A percentile compares a stretch with the other conserved stretches of the same genome.
phyloP scores from a whole-genome alignment of 2,888 invertebrate species.

The Ennomos quercinarius region DNA sequence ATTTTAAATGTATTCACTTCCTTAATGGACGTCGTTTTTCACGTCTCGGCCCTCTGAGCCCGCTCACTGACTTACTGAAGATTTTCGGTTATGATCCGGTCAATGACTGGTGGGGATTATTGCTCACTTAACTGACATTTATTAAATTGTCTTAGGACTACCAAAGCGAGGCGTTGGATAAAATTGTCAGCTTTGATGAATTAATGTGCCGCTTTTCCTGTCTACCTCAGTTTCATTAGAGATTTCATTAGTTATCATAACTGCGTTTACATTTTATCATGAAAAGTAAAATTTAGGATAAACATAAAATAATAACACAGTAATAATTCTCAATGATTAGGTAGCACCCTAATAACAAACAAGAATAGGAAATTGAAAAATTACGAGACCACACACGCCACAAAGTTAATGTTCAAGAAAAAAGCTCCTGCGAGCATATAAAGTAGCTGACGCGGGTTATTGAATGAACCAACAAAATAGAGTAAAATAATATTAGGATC shows the following conservation, averaged over 20 bases:
- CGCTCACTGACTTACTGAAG: constrained; percentile 78
- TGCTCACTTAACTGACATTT: constrained; percentile 70
- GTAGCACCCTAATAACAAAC: background rate
- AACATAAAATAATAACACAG: background rate
- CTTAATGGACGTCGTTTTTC: constrained; percentile 85
- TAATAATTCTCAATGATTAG: no score
- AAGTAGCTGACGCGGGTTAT: constrained; percentile 62
- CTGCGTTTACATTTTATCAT: constrained; percentile 6
- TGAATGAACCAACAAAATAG: constrained; percentile 69
- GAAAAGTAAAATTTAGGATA: background rate
- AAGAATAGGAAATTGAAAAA: constrained; percentile 28
- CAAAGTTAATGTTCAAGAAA: constrained; percentile 41
- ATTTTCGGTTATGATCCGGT: constrained; percentile 84
- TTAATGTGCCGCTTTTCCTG: constrained; percentile 47
- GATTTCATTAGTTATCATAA: constrained; percentile 32
- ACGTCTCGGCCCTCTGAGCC: constrained; percentile 69
- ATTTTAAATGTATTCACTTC: constrained; percentile 86
- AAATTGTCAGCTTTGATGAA: constrained; percentile 52
- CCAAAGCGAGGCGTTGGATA: constrained; percentile 48
- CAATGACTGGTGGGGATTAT: constrained; percentile 79
- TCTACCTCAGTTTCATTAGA: constrained; percentile 37
- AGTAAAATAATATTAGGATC: constrained; percentile 71
- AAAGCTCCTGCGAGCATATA: constrained; percentile 44
- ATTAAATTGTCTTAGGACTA: constrained; percentile 68
- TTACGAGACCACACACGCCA: constrained; percentile 54